Evolutionary conservation across 2,888 invertebrate species (phyloP).

Genomic region (Melipona beecheii): DNA sequence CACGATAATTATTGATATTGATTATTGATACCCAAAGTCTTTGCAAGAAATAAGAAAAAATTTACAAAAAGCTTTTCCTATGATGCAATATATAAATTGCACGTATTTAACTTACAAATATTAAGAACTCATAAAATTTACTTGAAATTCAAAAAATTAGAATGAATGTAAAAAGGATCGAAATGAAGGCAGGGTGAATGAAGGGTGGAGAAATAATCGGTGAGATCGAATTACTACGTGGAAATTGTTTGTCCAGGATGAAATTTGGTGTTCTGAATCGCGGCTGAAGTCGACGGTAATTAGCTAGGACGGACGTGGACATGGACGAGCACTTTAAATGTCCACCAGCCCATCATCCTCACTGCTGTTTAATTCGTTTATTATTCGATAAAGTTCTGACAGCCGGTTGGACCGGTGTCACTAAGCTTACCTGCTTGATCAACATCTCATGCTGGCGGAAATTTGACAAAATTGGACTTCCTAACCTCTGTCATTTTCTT

Average conservation of each 20-base stretch:
- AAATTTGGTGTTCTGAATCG: slow-evolving; percentile 60
- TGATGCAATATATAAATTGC: too few species aligned
- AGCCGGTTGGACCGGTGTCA: slow-evolving; percentile 40
- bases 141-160: not conserved
- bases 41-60: too few species aligned
- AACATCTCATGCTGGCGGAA: not conserved
- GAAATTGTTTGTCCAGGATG: slow-evolving; percentile 56
- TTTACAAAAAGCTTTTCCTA: too few species aligned
- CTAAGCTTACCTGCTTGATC: slow-evolving; percentile 22
- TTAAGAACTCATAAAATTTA: not conserved
- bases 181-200: slow-evolving; percentile 1
- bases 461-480: not conserved
- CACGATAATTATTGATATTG: too few species aligned
- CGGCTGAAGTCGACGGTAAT: slow-evolving; percentile 74
- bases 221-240: slow-evolving; percentile 8
- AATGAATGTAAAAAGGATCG: not conserved
- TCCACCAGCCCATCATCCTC: slow-evolving; percentile 73
- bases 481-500: not conserved
- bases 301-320: slow-evolving; percentile 80
- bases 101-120: not conserved
- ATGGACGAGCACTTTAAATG: slow-evolving; percentile 81
- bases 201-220: slow-evolving; percentile 5
- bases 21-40: too few species aligned
- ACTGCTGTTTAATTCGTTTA: slow-evolving; percentile 71
- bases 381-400: slow-evolving; percentile 76